Evolutionary conservation across 2,797 vertebrate genomes (phyloP).

Genomic region (Megalops cyprinoides): DNA sequence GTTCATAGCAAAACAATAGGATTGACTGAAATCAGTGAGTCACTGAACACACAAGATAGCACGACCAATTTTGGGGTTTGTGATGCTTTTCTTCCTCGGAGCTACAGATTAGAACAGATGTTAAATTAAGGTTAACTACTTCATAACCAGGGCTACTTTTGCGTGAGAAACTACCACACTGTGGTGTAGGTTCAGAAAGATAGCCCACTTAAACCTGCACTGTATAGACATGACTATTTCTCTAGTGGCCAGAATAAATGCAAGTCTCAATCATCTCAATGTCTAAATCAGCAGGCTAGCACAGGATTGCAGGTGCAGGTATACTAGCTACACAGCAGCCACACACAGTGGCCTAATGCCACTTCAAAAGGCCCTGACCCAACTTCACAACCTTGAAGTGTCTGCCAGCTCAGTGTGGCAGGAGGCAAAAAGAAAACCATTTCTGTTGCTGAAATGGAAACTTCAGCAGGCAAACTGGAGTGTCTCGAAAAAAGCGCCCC

Average conservation of each 20-base stretch:
- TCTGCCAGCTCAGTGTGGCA: slow-evolving; percentile 11
- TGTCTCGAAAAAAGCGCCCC: neutral
- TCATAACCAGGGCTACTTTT: neutral
- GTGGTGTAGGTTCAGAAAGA: neutral
- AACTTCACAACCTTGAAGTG: neutral
- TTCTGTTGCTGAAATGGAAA: slow-evolving; percentile 8
- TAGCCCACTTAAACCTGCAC: neutral
- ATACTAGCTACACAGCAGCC: neutral
- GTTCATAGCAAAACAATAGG: too few species aligned
- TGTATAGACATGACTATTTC: neutral
- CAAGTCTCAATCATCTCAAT: too few species aligned
- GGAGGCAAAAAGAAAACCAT: slow-evolving; percentile 9
- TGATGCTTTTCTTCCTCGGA: too few species aligned
- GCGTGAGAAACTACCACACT: neutral
- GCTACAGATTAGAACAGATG: neutral
- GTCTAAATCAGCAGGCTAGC: neutral
- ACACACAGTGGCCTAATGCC: neutral
- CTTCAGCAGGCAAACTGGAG: neutral
- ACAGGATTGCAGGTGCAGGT: neutral
- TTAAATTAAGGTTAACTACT: neutral
- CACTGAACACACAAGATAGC: too few species aligned
- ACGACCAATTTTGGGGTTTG: too few species aligned
- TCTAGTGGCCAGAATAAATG: neutral
- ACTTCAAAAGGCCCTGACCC: neutral
- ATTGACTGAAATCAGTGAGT: too few species aligned